Percentiles rank a stretch among this genome's conserved stretches.
Evolutionary conservation across 92 coral and sea anemone species (phyloP).

Genomic region (Phymanthus crucifer): DNA sequence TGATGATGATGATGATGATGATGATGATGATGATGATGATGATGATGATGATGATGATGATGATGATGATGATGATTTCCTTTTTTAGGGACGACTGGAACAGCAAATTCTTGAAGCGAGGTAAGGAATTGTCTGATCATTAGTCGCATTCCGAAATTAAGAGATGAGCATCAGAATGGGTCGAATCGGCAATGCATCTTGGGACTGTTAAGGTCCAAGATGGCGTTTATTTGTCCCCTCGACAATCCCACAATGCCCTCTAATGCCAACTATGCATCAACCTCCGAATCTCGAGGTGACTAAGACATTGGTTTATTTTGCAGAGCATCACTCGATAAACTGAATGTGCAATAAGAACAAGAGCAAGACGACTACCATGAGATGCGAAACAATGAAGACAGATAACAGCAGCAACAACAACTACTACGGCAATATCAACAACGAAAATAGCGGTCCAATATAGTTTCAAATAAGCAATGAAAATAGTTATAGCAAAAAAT

Average conservation of each 20-base stretch:
- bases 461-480: background rate
- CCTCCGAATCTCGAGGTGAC: too few species aligned
- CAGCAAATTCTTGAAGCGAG: slow-evolving; percentile 96
- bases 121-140: slow-evolving; percentile 28
- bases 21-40: too few species aligned
- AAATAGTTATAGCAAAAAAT: background rate
- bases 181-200: too few species aligned
- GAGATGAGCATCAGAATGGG: too few species aligned
- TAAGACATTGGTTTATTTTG: background rate
- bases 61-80: background rate
- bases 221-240: too few species aligned
- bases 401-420: background rate
- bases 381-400: background rate
- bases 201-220: too few species aligned
- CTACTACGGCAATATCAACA: background rate
- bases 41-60: background rate
- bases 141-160: too few species aligned
- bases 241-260: too few species aligned
- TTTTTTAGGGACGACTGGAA: slow-evolving; percentile 76
- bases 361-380: background rate
- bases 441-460: background rate
- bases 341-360: slow-evolving; percentile 33
- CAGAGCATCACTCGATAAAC: slow-evolving; percentile 66
- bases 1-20: too few species aligned
- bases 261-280: too few species aligned